A percentile compares a stretch with the other conserved stretches of the same genome.
Evolutionary conservation across 2,113 vertebrate genomes (phyloP).

Genomic region (Sterrhoptilus dennistouni): DNA sequence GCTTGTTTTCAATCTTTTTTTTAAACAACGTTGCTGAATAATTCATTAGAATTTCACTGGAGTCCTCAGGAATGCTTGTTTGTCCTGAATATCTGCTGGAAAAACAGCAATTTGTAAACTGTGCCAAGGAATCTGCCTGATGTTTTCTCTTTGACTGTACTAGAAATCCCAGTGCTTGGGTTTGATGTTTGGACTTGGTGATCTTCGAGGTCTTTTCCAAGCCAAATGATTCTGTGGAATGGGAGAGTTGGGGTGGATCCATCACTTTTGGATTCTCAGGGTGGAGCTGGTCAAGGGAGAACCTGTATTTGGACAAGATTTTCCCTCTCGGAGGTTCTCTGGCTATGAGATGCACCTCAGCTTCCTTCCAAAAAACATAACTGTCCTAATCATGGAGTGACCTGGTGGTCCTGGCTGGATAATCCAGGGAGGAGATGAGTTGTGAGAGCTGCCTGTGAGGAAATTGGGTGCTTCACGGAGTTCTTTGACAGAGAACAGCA

Average conservation of each 20-base stretch:
- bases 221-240: neutral
- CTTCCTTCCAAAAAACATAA: fast-evolving
- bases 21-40: fast-evolving
- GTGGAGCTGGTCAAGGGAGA: neutral
- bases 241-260: neutral
- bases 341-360: neutral
- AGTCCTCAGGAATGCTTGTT: neutral
- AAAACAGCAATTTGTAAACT: neutral
- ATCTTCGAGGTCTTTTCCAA: neutral
- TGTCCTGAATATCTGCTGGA: neutral
- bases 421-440: neutral
- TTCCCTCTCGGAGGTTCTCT: neutral
- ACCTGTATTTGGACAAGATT: neutral
- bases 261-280: neutral
- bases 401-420: neutral
- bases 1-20: neutral
- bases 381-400: neutral
- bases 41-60: neutral
- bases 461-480: fast-evolving
- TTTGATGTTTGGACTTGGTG: neutral
- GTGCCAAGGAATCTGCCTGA: neutral
- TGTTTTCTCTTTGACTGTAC: neutral
- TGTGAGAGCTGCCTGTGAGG: neutral
- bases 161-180: neutral
- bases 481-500: neutral